phyloP scores from a whole-genome alignment of 53 echinoderm and acorn worm genomes.

The Echinarachnius parma region DNA sequence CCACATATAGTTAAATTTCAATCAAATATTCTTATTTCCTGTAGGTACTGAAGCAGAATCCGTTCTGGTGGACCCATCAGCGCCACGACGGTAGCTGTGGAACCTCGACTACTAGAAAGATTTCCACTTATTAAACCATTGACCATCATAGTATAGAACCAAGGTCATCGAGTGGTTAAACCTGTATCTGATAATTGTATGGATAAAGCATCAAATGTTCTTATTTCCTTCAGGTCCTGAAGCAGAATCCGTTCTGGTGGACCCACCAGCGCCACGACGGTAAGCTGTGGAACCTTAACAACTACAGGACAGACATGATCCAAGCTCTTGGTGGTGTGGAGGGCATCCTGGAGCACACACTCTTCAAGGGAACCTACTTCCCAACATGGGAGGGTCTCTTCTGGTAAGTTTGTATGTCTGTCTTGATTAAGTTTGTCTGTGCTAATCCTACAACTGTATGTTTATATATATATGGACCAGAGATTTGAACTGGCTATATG shows the following conservation, averaged over 20 bases:
- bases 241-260: slow-evolving; percentile 99
- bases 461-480: too few species aligned
- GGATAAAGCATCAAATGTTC: slow-evolving; percentile 26
- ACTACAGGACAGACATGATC: slow-evolving; percentile 99
- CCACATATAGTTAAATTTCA: too few species aligned
- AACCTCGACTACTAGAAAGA: too few species aligned
- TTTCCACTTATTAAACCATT: too few species aligned
- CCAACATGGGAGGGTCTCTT: slow-evolving; percentile 99
- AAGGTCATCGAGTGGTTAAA: too few species aligned
- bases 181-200: too few species aligned
- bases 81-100: slow-evolving; percentile 99
- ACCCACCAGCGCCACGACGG: slow-evolving; percentile 99
- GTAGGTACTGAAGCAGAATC: slow-evolving; percentile 99
- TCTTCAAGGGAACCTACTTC: slow-evolving; percentile 99
- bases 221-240: slow-evolving; percentile 78
- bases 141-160: too few species aligned
- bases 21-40: too few species aligned
- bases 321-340: slow-evolving; percentile 99
- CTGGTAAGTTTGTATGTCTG: too few species aligned
- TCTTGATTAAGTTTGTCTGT: too few species aligned
- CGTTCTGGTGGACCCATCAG: slow-evolving; percentile 99
- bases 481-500: too few species aligned
- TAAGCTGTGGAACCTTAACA: slow-evolving; percentile 99
- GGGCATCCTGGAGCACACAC: slow-evolving; percentile 96
- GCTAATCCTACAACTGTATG: too few species aligned